Percentiles rank a stretch among this genome's conserved stretches.
Evolutionary conservation across 2,888 invertebrate genomes (phyloP).

Genomic region (Cerastis rubricosa): DNA sequence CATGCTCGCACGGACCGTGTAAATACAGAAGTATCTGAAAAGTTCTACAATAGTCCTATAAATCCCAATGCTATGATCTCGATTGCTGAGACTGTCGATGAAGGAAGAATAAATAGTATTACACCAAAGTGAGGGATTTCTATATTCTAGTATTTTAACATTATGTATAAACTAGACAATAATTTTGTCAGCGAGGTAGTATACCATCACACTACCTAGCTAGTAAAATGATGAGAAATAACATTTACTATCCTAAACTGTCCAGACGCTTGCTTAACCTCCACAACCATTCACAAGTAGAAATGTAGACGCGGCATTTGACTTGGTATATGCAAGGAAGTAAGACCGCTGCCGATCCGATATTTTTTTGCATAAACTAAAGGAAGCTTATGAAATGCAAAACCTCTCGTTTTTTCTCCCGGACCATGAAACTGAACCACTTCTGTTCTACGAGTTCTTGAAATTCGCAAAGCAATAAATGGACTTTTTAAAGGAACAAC

Average conservation of each 20-base stretch:
- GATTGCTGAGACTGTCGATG: slow-evolving; percentile 34
- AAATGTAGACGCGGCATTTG: neutral
- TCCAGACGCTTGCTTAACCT: neutral
- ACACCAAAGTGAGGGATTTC: slow-evolving; percentile 20
- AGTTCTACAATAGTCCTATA: slow-evolving; percentile 34
- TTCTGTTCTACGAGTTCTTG: too few relatives aligned
- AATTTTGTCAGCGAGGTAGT: too few relatives aligned
- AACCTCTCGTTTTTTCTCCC: too few relatives aligned
- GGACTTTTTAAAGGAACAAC: too few relatives aligned
- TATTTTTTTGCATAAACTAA: neutral
- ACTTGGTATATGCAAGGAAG: neutral
- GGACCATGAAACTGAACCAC: neutral
- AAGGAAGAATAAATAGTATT: slow-evolving; percentile 23
- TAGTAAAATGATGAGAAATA: too few relatives aligned
- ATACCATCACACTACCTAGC: too few relatives aligned
- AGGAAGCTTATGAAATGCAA: neutral
- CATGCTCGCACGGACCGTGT: slow-evolving; percentile 17
- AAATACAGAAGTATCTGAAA: slow-evolving; percentile 15
- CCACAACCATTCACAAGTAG: neutral
- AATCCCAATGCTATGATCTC: slow-evolving; percentile 25
- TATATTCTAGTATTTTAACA: neutral
- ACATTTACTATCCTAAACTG: neutral
- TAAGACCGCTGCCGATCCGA: neutral
- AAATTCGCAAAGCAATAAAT: too few relatives aligned
- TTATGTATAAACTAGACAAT: neutral